Evolutionary conservation across 2,113 vertebrate genomes (phyloP), one percentile per base, ranked within the genome.

Genomic region (Petrocephalus zakoni): DNA sequence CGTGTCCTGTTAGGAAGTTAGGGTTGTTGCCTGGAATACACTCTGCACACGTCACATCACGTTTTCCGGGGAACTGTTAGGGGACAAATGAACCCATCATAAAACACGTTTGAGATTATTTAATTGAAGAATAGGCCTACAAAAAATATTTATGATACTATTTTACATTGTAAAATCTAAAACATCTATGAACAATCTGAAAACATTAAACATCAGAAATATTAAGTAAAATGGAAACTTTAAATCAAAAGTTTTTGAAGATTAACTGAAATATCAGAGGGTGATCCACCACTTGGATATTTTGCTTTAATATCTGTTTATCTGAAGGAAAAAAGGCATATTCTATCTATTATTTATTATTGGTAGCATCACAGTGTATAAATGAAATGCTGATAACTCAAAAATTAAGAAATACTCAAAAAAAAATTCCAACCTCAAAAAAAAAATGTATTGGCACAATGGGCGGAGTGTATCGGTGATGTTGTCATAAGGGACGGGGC

Each of bases 1-100:
- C 72, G 72, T 78, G 72, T 78, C 72, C 72, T 34, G 34, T 78
- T 78, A 78, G 72, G 72, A 78, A 78, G 72, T 78, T 42, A 19
- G 19, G 29, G 5, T 8, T 42, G 15, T 42, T 34, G n/a, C 34
- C 34, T 78, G 72, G 72, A 78, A 78, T 5, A 49, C 47, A 49
- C 5, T 7, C 25, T 29, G 25, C 61, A 10, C 61, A 64, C n/a
- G 25, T 64, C n/a, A n/a, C n/a, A 42, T 42, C 58, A n/a, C 8
- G 58, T 25, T 64, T 64, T 13, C 61, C 61, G 1, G 61, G 10
- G 25, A 25, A 25, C 25, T 64, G n/a, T 64, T 64, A 64, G 58
- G n/a, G n/a, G 61, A 64, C n/a, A 9, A 13, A 29, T 25, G 10
- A 8, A n/a, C 58, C 4, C 4, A n/a, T 61, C 56, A 10, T 61